These are phyloP conservation scores for Drosophila ananassae DNA, from an alignment of 1,140 invertebrate species.

Conservation along the genomic window DNA sequence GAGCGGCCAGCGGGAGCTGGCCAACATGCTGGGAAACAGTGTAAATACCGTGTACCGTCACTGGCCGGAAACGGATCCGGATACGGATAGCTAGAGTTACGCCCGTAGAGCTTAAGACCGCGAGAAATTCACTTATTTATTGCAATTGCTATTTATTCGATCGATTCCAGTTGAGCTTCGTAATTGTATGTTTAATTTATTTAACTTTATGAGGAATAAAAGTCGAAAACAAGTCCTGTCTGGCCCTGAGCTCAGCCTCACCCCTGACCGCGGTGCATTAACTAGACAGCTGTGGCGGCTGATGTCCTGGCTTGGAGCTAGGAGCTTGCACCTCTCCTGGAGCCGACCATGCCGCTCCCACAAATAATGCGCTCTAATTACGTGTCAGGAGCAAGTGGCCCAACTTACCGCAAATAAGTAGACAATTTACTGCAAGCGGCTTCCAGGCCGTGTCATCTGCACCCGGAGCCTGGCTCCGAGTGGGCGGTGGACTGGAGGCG, in stretches of 20 bases:
- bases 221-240: slow-evolving; percentile 18
- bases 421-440: not conserved
- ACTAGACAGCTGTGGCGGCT: too few species aligned
- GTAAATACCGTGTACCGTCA: slow-evolving; percentile 78
- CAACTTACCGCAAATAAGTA: not conserved
- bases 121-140: slow-evolving; percentile 55
- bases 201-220: slow-evolving; percentile 46
- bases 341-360: not conserved
- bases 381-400: not conserved
- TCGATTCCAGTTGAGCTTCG: slow-evolving; percentile 1
- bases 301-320: too few species aligned
- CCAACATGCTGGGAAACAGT: slow-evolving; percentile 77
- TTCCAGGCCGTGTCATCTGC: too few species aligned
- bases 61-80: slow-evolving; percentile 38
- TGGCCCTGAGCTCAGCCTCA: too few species aligned
- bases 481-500: too few species aligned
- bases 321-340: too few species aligned
- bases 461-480: too few species aligned
- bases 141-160: slow-evolving; percentile 51
- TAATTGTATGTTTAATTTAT: slow-evolving; percentile 53
- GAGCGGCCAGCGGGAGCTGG: slow-evolving; percentile 71
- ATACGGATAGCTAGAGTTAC: slow-evolving; percentile 5
- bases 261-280: too few species aligned
- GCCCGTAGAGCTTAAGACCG: slow-evolving; percentile 30
- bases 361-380: not conserved